Evolutionary conservation across 2,113 vertebrate genomes (phyloP).

Genomic region (Paracanthobrama guichenoti): DNA sequence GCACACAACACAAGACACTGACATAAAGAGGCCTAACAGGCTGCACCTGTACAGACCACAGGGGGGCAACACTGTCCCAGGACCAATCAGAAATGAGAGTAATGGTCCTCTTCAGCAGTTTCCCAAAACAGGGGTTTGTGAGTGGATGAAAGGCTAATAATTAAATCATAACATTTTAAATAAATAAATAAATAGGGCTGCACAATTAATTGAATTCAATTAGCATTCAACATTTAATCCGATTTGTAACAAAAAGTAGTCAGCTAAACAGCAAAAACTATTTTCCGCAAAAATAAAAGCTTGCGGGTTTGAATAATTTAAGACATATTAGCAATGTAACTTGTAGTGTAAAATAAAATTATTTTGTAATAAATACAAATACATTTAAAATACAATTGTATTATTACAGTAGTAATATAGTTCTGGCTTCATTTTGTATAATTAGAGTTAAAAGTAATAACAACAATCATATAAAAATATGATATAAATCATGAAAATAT

Average conservation of each 20-base stretch:
- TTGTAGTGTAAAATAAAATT: background rate
- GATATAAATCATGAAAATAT: background rate
- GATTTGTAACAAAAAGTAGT: background rate
- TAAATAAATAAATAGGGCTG: slow-evolving; percentile 34
- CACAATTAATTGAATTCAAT: background rate
- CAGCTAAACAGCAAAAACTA: background rate
- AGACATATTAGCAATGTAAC: background rate
- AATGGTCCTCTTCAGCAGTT: no score
- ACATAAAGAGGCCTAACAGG: background rate
- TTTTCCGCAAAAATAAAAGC: background rate
- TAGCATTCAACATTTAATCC: background rate
- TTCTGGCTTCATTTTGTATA: background rate
- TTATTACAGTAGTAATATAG: background rate
- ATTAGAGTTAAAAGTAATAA: background rate
- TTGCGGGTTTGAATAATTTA: background rate
- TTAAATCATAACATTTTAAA: background rate
- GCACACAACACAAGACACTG: background rate
- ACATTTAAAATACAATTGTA: no score
- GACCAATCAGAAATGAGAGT: no score
- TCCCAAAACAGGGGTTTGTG: no score
- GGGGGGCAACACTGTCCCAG: no score
- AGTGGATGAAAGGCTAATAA: no score
- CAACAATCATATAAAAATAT: background rate
- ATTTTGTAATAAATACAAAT: no score
- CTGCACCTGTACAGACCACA: no score